Percentiles rank a stretch among this genome's conserved stretches.
Conservation (phyloP, 2,888 invertebrate species). For the Sarcophaga variegata region DNA sequence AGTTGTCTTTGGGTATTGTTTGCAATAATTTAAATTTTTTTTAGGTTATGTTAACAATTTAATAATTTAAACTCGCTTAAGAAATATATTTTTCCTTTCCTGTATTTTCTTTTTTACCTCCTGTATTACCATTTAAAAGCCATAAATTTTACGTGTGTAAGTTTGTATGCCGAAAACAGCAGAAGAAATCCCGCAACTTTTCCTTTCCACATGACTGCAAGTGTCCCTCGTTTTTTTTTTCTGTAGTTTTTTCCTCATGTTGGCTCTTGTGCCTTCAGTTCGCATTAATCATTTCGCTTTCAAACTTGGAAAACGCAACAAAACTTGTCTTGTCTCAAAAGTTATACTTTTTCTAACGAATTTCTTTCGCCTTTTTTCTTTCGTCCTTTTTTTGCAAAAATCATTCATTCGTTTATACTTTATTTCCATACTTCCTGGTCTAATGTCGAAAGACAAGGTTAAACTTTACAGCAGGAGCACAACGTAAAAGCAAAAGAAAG, state of each 20-base stretch:
- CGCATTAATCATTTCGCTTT: conserved; percentile 68
- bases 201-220: conserved; percentile 72
- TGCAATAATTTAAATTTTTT: conserved; percentile 42
- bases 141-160: conserved; percentile 47
- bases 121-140: conserved; percentile 38
- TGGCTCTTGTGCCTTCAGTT: conserved; percentile 2
- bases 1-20: background rate
- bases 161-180: background rate
- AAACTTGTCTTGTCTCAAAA: conserved; percentile 63
- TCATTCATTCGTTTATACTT: conserved; percentile 57
- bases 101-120: conserved; percentile 18
- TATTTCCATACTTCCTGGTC: conserved; percentile 55
- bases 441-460: conserved; percentile 12
- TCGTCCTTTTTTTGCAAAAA: background rate
- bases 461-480: background rate
- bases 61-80: background rate
- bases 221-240: conserved; percentile 58
- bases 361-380: no score
- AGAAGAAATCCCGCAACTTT: conserved; percentile 67
- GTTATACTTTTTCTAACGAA: no score
- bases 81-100: no score
- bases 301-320: conserved; percentile 59
- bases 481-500: no score
- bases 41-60: conserved; percentile 5
- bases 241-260: background rate